phyloP scores from a whole-genome alignment of 1,140 invertebrate genomes.

The Meteorus sp. region DNA sequence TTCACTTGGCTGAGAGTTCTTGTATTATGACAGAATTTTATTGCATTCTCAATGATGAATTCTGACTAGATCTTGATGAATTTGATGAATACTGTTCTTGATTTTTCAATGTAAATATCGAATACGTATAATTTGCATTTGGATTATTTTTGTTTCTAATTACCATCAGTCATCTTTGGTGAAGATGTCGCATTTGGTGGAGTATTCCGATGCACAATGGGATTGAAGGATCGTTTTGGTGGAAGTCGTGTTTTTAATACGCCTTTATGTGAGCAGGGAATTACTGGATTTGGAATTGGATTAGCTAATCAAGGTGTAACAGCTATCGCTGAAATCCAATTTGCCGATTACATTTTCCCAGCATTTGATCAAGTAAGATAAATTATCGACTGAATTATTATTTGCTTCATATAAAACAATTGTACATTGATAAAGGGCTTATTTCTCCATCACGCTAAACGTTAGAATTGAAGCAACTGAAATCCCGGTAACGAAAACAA shows the following conservation, averaged over 20 bases:
- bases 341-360: constrained; percentile 99
- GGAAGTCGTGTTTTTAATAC: constrained; percentile 96
- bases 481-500: too few relatives aligned
- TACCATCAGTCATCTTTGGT: constrained; percentile 81
- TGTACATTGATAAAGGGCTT: too few relatives aligned
- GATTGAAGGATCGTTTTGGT: constrained; percentile 93
- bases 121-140: too few relatives aligned
- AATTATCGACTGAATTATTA: too few relatives aligned
- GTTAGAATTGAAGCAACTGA: too few relatives aligned
- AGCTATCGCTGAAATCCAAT: constrained; percentile 98
- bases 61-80: too few relatives aligned
- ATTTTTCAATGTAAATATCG: background rate
- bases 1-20: background rate
- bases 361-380: constrained; percentile 92
- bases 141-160: constrained; percentile 20
- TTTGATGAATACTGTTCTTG: too few relatives aligned
- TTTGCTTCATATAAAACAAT: too few relatives aligned
- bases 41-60: too few relatives aligned
- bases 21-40: too few relatives aligned
- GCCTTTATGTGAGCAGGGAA: constrained; percentile 97
- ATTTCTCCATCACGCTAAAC: too few relatives aligned
- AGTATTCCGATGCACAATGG: constrained; percentile 95
- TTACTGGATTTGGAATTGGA: constrained; percentile 96
- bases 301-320: constrained; percentile 86
- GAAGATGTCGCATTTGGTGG: constrained; percentile 99